Conservation (phyloP, 2,797 vertebrate species). For the Sphaeramia orbicularis region DNA sequence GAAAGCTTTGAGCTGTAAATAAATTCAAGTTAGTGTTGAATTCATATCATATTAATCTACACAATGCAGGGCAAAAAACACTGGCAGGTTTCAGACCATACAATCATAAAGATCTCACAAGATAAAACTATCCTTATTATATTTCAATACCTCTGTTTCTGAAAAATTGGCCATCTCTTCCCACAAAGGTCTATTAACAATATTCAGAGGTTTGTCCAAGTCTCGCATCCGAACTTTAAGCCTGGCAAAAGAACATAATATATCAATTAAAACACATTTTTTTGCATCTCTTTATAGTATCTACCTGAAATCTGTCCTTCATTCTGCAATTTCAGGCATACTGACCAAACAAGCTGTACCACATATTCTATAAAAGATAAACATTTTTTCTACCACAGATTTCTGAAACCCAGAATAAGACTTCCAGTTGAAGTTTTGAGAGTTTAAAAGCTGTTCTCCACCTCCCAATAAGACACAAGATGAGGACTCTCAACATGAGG, state of each 20-base stretch:
- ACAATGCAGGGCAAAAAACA: not conserved
- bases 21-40: slow-evolving; percentile 12
- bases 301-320: no score
- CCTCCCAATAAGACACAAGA: no score
- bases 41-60: not conserved
- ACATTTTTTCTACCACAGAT: no score
- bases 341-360: not conserved
- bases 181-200: slow-evolving; percentile 77
- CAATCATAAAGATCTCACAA: not conserved
- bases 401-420: no score
- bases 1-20: slow-evolving; percentile 76
- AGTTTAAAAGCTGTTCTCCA: not conserved
- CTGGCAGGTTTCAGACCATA: not conserved
- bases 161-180: slow-evolving; percentile 72
- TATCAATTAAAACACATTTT: not conserved
- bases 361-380: no score
- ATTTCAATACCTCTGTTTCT: slow-evolving; percentile 76
- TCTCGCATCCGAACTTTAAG: slow-evolving; percentile 76
- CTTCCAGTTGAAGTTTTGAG: not conserved
- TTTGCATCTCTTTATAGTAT: not conserved
- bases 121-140: not conserved
- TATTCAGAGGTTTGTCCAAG: slow-evolving; percentile 76
- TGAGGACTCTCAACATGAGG: no score
- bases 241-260: slow-evolving; percentile 57
- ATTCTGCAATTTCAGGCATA: not conserved